Evolutionary conservation across 2,797 vertebrate species (phyloP), one percentile per base, ranked within the genome.

Genomic region (Sitta carolinensis): DNA sequence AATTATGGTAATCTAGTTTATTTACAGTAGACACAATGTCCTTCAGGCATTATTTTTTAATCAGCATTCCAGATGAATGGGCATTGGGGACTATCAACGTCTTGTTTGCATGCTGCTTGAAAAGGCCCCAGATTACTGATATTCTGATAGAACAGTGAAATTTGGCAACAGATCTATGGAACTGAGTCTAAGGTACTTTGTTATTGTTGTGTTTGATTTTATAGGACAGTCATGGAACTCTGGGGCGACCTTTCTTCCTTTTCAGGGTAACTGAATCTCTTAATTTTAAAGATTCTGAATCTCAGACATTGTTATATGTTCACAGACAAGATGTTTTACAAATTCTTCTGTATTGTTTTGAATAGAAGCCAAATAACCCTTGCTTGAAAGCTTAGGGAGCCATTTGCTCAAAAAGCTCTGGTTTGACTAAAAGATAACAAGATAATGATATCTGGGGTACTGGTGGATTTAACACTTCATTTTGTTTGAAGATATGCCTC

Each of bases 211-310:
- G 47, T 84, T 97, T 96, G 96, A 48, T 97, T 94, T 98, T 97
- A 45, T 94, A 98, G 98, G 97, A 96, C 85, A 85, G 88, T 21
- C 87, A 93, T 87, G 97, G 94, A 73, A 70, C 54, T 36, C 67
- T 94, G 85, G 97, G 97, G 95, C 86, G 86, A 45, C 97, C 97
- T 25, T 98, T 98, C 94, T 98, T 98, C 91, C 97, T 98, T 94
- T 98, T 98, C 95, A 97, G 98, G 97, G 98, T 98, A 98, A 91
- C 66, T 61, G 26, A 69, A 43, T 85, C 27, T 95, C 89, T 64
- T 86, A 17, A 7, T 77, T 61, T 78, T 68, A 63, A 90, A 84
- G 63, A 85, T 47, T 68, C 11, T 48, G 22, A 81, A 91, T 86
- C 10, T 15, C 19, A 36, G 21, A 48, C 8, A 42, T 14, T 77